These are phyloP conservation scores for Aratinga solstitialis DNA, from an alignment of 2,797 vertebrate genomes.

Conservation along the genomic window DNA sequence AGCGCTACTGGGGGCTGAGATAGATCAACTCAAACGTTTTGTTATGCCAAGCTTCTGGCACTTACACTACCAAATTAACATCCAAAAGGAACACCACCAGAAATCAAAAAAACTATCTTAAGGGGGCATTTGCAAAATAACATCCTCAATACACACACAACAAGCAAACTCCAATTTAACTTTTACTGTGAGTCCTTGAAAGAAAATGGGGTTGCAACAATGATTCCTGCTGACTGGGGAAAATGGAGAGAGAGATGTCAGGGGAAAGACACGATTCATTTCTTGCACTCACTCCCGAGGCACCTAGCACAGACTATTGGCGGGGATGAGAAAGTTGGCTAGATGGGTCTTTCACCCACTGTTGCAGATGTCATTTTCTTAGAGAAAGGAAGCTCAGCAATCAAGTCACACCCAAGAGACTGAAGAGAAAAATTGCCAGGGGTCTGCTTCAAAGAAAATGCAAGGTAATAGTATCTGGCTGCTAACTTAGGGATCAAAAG, in stretches of 20 bases:
- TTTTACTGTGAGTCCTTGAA: rapidly evolving
- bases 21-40: not conserved
- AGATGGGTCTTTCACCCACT: not conserved
- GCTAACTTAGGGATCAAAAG: not conserved
- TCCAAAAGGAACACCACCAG: not conserved
- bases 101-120: not conserved
- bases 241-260: not conserved
- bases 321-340: rapidly evolving
- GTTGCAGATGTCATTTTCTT: not conserved
- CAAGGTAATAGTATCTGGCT: not conserved
- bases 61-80: not conserved
- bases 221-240: not conserved
- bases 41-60: not conserved
- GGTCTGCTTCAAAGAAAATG: not conserved
- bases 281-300: not conserved
- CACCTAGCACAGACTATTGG: not conserved
- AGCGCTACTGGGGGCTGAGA: not conserved
- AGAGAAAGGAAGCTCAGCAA: not conserved
- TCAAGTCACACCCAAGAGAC: not conserved
- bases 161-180: not conserved
- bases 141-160: not conserved
- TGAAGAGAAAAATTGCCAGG: not conserved
- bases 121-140: not conserved
- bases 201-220: not conserved
- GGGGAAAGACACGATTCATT: not conserved